Evolutionary conservation across 2,888 invertebrate genomes (phyloP), one percentile per base, ranked within the genome.

Genomic region (Meiosimyza platycephala): DNA sequence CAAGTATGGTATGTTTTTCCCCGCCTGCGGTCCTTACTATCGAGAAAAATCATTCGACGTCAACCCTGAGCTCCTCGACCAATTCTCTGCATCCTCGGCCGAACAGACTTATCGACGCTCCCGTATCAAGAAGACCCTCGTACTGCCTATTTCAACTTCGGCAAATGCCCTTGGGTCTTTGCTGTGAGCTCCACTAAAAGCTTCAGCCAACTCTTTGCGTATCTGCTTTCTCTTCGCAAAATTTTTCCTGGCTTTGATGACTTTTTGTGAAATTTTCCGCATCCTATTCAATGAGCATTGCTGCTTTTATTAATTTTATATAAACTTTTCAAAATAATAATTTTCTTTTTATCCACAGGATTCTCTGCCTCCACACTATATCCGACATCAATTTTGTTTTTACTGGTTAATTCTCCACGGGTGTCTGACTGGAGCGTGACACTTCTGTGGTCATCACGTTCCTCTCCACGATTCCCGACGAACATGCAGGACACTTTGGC

Each of bases 71-170:
- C n/a, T 52, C 9, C 1, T 68, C 71, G 11, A 64, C 13, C 13
- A 67, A 6, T 33, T 74, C 74, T 1, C 63, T 55, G 6, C 74
- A 74, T 1, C 47, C 47, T 18, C 63, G 66, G 1, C 74, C 74
- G 7, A 67, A n/a, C 6, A 74, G 18, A 12, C 60, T 73, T 1
- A 73, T 22, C 1, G 62, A 52, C 0, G 70, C 75, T 16, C 72
- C 75, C 3, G 70, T 66, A 63, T 72, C 72, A 6, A 75, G 9
- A 1, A 75, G 65, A 16, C 65, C 65, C 47, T 65, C 22, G 51
- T 12, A 1, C n/a, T n/a, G 16, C 59, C 62, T 2, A 74, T 15
- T 1, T 66, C 52, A 1, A 67, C 68, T 15, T 64, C 68, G 0
- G 64, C 64, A 11, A 71, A 59, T 18, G 5, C 22, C 28, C 59